These are phyloP conservation scores for Pempheris klunzingeri DNA, from an alignment of 2,797 vertebrate species.

Conservation along the genomic window DNA sequence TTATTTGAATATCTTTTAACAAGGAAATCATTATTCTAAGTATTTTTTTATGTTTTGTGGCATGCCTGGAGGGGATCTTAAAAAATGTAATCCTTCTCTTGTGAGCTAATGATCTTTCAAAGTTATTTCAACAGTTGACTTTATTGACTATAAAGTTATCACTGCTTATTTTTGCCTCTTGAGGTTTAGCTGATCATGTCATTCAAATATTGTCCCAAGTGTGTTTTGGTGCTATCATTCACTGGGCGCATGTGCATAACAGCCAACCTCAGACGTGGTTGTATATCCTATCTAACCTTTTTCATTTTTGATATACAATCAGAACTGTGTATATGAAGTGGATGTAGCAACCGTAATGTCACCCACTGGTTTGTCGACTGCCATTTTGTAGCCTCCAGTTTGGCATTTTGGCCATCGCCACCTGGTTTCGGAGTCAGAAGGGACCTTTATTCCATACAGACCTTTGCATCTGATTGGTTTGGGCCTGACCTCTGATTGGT, in stretches of 20 bases:
- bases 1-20: background rate
- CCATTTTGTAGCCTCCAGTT: no score
- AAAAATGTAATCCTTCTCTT: background rate
- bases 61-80: background rate
- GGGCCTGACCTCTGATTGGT: no score
- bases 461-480: no score
- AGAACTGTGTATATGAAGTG: no score
- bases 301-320: constrained; percentile 16
- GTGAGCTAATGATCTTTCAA: background rate
- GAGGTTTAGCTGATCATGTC: background rate
- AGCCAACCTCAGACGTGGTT: background rate
- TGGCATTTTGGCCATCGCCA: no score
- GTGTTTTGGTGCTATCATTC: background rate
- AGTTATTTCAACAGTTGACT: no score
- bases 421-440: no score
- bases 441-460: no score
- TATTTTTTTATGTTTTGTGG: background rate
- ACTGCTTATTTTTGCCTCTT: no score
- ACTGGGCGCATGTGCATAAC: constrained; percentile 7
- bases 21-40: background rate
- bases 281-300: constrained; percentile 5
- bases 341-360: no score
- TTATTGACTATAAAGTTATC: no score
- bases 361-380: no score
- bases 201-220: constrained; percentile 36